Conservation (phyloP, 2,888 invertebrate genomes). For the Gryllus longicercus region DNA sequence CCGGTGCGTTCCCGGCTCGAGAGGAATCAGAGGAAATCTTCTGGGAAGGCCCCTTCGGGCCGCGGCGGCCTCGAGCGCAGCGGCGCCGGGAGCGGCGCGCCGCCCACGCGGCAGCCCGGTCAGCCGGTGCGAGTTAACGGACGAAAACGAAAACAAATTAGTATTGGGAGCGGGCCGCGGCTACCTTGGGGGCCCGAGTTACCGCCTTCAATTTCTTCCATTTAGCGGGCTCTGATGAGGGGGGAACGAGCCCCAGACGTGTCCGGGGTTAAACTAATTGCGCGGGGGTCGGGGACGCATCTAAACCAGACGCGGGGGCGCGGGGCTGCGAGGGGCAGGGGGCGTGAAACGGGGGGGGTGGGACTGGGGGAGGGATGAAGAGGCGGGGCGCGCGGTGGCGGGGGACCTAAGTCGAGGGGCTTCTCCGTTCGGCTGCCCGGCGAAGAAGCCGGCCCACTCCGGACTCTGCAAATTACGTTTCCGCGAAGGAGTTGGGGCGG, state of each 20-base stretch:
- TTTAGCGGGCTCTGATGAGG: not conserved
- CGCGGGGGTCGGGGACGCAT: not conserved
- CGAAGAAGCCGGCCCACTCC: not conserved
- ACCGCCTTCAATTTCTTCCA: constrained; percentile 17
- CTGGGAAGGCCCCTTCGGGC: not conserved
- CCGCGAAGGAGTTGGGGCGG: not conserved
- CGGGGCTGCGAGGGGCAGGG: not conserved
- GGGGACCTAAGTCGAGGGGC: not conserved
- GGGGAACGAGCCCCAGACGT: constrained; percentile 17
- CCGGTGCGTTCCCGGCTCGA: not conserved
- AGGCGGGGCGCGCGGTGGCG: not conserved
- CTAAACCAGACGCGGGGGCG: not conserved
- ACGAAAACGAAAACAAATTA: constrained; percentile 17
- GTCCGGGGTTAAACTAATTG: constrained; percentile 9
- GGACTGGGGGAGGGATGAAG: not conserved
- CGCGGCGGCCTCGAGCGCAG: no score
- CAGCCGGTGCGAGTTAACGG: not conserved
- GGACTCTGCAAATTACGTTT: constrained; percentile 5
- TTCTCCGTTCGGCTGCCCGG: not conserved
- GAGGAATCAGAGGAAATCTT: not conserved
- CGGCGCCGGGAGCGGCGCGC: no score
- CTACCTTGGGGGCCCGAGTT: constrained; percentile 4
- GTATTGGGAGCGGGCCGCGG: not conserved
- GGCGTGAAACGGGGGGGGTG: not conserved
- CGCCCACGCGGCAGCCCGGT: not conserved